Percentiles rank a stretch among this genome's conserved stretches.
Evolutionary conservation across 1,140 invertebrate species (phyloP).

Genomic region (Ectropis grisescens): DNA sequence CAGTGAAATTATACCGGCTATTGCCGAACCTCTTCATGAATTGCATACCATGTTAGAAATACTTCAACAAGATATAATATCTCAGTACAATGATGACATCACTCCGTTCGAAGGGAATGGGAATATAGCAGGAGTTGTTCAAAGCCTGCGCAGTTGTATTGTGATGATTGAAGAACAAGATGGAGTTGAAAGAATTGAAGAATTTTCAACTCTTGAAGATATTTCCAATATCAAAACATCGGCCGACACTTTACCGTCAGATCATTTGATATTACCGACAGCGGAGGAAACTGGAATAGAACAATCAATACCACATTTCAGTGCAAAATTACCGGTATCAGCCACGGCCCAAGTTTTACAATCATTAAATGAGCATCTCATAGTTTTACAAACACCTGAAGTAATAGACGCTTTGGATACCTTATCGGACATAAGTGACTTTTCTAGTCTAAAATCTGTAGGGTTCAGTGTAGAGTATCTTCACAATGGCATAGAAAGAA

Average conservation of each 20-base stretch:
- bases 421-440: conserved; percentile 36
- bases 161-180: conserved; percentile 65
- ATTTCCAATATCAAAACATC: conserved; percentile 71
- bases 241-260: conserved; percentile 47
- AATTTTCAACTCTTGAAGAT: conserved; percentile 71
- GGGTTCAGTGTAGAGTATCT: conserved; percentile 40
- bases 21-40: conserved; percentile 68
- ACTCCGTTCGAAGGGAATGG: conserved; percentile 23
- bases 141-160: conserved; percentile 69
- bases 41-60: conserved; percentile 60
- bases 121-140: conserved; percentile 64
- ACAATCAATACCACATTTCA: conserved; percentile 18
- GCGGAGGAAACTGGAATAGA: conserved; percentile 20
- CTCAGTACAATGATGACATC: conserved; percentile 42
- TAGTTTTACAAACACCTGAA: conserved; percentile 37
- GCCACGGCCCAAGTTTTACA: conserved; percentile 27
- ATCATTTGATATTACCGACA: conserved; percentile 26
- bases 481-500: conserved; percentile 43
- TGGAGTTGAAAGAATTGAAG: conserved; percentile 50
- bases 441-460: conserved; percentile 42
- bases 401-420: conserved; percentile 38
- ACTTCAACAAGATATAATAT: conserved; percentile 61
- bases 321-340: conserved; percentile 14
- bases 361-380: conserved; percentile 39
- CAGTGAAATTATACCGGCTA: conserved; percentile 49